Evolutionary conservation across 2,113 vertebrate species (phyloP).

Genomic region (Tiliqua scincoides): DNA sequence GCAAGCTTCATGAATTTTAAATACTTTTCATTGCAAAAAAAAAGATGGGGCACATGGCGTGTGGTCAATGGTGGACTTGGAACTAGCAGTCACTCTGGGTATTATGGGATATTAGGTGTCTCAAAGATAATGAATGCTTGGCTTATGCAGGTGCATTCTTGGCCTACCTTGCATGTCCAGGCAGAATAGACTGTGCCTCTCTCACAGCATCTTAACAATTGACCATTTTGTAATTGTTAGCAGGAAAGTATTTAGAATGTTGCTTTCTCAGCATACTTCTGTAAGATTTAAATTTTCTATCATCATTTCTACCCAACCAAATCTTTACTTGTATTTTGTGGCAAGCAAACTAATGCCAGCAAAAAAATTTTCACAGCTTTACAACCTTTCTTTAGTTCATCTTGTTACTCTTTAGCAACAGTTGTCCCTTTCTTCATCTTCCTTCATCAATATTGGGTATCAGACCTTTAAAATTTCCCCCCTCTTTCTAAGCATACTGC

Average conservation of each 20-base stretch:
- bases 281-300: constrained; percentile 66
- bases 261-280: constrained; percentile 69
- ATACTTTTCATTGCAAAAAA: constrained; percentile 88
- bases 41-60: constrained; percentile 75
- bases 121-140: constrained; percentile 85
- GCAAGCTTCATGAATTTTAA: constrained; percentile 93
- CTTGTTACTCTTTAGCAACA: constrained; percentile 27
- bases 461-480: background rate
- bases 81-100: constrained; percentile 78
- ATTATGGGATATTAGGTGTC: constrained; percentile 85
- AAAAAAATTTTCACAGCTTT: constrained; percentile 52
- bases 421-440: constrained; percentile 16
- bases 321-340: constrained; percentile 59
- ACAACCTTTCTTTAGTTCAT: constrained; percentile 46
- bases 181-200: constrained; percentile 74
- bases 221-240: constrained; percentile 70
- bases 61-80: constrained; percentile 74
- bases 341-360: constrained; percentile 35
- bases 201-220: constrained; percentile 73
- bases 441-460: background rate
- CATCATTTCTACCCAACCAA: constrained; percentile 62
- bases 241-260: constrained; percentile 68
- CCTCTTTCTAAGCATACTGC: background rate
- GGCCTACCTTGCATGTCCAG: constrained; percentile 71
- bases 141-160: constrained; percentile 85